Evolutionary conservation across 2,888 invertebrate species (phyloP).

Genomic region (Corbicula japonica): DNA sequence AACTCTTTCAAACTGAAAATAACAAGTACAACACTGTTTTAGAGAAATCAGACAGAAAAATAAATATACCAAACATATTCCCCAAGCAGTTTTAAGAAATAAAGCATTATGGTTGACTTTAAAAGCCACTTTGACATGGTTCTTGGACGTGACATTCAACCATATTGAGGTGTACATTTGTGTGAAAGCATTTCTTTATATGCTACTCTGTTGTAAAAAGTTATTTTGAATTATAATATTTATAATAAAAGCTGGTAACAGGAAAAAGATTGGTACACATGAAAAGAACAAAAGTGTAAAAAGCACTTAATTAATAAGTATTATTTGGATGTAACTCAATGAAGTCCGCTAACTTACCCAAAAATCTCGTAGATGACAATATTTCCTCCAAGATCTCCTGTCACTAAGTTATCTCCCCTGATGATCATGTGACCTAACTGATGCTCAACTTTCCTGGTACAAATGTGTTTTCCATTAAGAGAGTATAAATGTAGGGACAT

Average conservation of each 20-base stretch:
- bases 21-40: background rate
- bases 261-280: background rate
- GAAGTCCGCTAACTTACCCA: conserved; percentile 78
- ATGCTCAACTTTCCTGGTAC: conserved; percentile 73
- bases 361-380: conserved; percentile 84
- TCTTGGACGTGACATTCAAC: background rate
- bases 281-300: background rate
- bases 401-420: conserved; percentile 83
- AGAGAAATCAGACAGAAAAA: background rate
- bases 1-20: conserved; percentile 78
- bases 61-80: background rate
- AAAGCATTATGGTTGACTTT: background rate
- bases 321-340: background rate
- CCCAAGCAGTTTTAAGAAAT: background rate
- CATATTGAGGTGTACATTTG: background rate
- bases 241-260: background rate
- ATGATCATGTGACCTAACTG: conserved; percentile 83
- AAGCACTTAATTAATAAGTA: background rate
- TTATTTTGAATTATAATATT: background rate
- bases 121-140: background rate
- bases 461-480: conserved; percentile 85
- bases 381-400: conserved; percentile 84
- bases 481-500: conserved; percentile 84
- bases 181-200: background rate
- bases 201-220: background rate